Evolutionary conservation across 2,113 vertebrate species (phyloP).

Genomic region (Neogale vison): DNA sequence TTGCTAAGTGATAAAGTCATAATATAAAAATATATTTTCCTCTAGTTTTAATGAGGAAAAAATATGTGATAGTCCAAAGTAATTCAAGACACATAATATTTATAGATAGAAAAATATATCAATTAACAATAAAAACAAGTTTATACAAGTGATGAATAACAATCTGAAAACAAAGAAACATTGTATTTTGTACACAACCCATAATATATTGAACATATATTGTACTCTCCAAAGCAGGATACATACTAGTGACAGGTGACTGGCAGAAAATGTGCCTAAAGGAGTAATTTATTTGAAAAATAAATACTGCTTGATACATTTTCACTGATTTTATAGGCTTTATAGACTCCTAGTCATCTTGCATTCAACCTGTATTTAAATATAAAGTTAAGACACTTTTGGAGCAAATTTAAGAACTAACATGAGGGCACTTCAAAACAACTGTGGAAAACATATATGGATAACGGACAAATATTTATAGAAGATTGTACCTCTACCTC

Average conservation of each 20-base stretch:
- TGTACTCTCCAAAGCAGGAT: background rate
- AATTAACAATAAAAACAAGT: background rate
- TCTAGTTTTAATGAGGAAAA: conserved; percentile 46
- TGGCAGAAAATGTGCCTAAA: background rate
- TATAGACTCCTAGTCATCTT: background rate
- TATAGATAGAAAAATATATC: background rate
- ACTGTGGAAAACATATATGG: background rate
- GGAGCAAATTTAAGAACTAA: conserved; percentile 3
- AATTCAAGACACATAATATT: background rate
- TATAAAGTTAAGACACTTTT: background rate
- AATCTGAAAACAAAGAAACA: background rate
- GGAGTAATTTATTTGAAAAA: background rate
- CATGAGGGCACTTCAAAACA: background rate
- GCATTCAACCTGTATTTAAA: background rate
- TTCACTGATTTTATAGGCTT: background rate
- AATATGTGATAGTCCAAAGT: background rate
- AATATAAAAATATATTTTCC: background rate
- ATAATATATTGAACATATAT: background rate
- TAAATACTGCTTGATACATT: background rate
- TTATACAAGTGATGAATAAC: background rate
- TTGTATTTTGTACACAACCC: background rate
- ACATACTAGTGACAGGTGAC: too few species aligned
- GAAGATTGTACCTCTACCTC: too few species aligned
- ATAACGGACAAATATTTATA: background rate
- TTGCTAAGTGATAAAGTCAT: background rate